A percentile compares a stretch with the other conserved stretches of the same genome.
phyloP scores from a whole-genome alignment of 2,888 invertebrate genomes.

The Nysson spinosus region DNA sequence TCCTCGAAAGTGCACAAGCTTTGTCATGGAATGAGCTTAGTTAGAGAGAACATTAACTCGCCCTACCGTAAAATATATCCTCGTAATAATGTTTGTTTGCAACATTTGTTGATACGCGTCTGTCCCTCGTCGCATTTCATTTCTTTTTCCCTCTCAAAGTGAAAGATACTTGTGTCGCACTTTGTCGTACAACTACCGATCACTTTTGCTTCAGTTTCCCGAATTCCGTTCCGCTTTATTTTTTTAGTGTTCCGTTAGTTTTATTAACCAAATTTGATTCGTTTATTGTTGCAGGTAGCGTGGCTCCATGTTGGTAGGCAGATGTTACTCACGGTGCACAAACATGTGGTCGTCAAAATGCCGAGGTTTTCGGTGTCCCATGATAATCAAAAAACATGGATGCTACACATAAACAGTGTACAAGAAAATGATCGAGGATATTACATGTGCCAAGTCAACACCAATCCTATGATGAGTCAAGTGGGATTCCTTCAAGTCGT shows the following conservation, averaged over 20 bases:
- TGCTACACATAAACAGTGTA: constrained; percentile 92
- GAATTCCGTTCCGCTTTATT: constrained; percentile 12
- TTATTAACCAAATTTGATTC: background rate
- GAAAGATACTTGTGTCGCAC: no score
- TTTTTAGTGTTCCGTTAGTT: no score
- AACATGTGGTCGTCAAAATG: constrained; percentile 93
- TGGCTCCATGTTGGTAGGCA: constrained; percentile 97
- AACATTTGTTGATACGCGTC: constrained; percentile 40
- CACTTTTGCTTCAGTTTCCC: background rate
- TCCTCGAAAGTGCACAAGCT: constrained; percentile 66
- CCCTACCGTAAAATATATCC: constrained; percentile 66
- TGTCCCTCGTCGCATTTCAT: constrained; percentile 4
- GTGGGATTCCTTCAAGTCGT: constrained; percentile 95
- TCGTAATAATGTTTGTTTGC: constrained; percentile 64
- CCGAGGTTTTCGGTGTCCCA: constrained; percentile 94
- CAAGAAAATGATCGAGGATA: constrained; percentile 95
- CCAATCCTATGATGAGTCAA: constrained; percentile 96
- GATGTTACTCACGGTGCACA: constrained; percentile 95
- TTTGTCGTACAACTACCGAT: no score
- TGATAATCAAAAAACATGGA: constrained; percentile 95
- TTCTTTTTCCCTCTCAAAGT: constrained; percentile 3
- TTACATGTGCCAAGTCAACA: constrained; percentile 94
- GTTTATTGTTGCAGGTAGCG: constrained; percentile 90
- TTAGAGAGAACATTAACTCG: constrained; percentile 63
- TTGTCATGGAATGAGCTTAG: constrained; percentile 69